A percentile compares a stretch with the other conserved stretches of the same genome.
Conservation (phyloP, 2,888 invertebrate genomes). For the Chironomus riparius region DNA sequence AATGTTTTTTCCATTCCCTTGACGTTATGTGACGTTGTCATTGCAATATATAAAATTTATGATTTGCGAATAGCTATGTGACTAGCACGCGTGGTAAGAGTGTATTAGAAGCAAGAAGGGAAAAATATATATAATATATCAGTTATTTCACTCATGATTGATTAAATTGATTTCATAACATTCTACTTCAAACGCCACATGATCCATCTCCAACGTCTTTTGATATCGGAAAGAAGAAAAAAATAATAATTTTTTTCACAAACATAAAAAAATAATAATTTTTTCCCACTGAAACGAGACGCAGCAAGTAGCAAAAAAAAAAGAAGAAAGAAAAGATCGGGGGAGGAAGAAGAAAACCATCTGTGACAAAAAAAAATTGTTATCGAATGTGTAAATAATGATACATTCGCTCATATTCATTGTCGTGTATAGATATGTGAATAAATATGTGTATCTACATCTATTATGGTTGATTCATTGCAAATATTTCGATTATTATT, state of each 20-base stretch:
- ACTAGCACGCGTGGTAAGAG: neutral
- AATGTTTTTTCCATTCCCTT: neutral
- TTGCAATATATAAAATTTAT: neutral
- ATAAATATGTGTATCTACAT: neutral
- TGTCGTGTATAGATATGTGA: neutral
- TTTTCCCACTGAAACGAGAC: neutral
- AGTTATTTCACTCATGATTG: neutral
- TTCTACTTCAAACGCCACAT: neutral
- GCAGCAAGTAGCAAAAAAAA: neutral
- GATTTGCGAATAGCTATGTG: neutral
- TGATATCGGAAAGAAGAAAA: no score
- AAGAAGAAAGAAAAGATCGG: neutral
- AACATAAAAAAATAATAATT: neutral
- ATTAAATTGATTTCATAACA: constrained; percentile 17
- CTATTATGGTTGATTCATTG: neutral
- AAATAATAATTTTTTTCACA: no score
- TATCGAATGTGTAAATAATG: constrained; percentile 15
- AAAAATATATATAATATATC: neutral
- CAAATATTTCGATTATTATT: neutral
- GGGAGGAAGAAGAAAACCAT: neutral
- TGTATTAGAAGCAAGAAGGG: neutral
- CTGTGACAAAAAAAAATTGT: constrained; percentile 7
- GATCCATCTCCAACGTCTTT: neutral
- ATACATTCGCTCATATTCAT: neutral
- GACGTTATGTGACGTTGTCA: neutral